Conservation (phyloP, 1,140 invertebrate genomes). For the Drosophila fuyamai region DNA sequence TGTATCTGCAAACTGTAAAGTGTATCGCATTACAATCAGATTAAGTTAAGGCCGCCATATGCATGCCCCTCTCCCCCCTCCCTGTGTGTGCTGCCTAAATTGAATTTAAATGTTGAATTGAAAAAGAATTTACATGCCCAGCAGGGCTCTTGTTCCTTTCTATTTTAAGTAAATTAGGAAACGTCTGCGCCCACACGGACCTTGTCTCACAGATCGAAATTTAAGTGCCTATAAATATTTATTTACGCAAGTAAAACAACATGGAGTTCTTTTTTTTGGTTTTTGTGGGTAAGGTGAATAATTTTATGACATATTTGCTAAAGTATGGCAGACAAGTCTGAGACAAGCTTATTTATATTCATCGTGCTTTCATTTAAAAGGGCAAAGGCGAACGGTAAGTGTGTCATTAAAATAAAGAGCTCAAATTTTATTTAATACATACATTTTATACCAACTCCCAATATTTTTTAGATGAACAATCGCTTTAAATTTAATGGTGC, state of each 20-base stretch:
- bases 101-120: constrained; percentile 76
- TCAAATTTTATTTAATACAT: background rate
- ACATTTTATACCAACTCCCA: too few species aligned
- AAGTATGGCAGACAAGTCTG: constrained; percentile 18
- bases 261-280: too few species aligned
- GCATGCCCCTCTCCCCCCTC: constrained; percentile 10
- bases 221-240: constrained; percentile 77
- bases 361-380: background rate
- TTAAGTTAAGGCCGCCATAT: constrained; percentile 75
- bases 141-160: constrained; percentile 19
- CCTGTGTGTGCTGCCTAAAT: constrained; percentile 48
- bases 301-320: constrained; percentile 4
- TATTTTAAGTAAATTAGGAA: constrained; percentile 76
- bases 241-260: constrained; percentile 33
- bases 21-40: constrained; percentile 82
- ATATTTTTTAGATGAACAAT: too few species aligned
- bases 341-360: constrained; percentile 26
- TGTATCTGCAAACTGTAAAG: constrained; percentile 79
- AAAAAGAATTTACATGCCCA: constrained; percentile 70
- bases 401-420: background rate
- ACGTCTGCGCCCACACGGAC: constrained; percentile 29
- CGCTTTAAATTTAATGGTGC: too few species aligned
- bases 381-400: background rate
- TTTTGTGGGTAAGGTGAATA: background rate
- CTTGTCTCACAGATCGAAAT: constrained; percentile 55